These are phyloP conservation scores for Leuciscus waleckii DNA, from an alignment of 2,797 vertebrate species.

Conservation along the genomic window DNA sequence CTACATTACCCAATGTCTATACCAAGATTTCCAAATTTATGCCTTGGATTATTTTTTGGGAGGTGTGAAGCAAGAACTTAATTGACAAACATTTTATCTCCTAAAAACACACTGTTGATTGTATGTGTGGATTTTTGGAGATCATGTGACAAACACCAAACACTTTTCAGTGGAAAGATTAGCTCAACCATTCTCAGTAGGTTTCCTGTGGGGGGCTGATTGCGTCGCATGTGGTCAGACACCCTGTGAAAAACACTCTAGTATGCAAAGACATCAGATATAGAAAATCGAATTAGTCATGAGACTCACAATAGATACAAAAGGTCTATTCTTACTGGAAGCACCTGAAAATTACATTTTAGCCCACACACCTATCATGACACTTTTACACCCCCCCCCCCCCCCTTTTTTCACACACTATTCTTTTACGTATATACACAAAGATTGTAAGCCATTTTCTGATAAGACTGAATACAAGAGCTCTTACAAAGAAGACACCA, in stretches of 20 bases:
- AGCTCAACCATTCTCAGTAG: slow-evolving; percentile 1
- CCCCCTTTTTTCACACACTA: too few relatives aligned
- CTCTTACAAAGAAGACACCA: too few relatives aligned
- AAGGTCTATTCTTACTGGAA: not conserved
- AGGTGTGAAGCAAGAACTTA: not conserved
- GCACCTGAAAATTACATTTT: not conserved
- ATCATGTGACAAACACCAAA: not conserved
- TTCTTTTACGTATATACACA: too few relatives aligned
- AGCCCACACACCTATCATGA: not conserved
- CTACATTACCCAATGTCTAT: slow-evolving; percentile 44
- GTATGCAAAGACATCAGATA: not conserved
- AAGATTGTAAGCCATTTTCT: too few relatives aligned
- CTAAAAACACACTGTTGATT: not conserved
- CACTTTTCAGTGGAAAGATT: slow-evolving; percentile 8
- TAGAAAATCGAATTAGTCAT: not conserved
- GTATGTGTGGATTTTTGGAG: not conserved
- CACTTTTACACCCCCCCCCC: not conserved
- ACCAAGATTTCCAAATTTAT: slow-evolving; percentile 54
- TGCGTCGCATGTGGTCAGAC: not conserved
- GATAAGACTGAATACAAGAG: too few relatives aligned
- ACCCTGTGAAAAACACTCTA: slow-evolving; percentile 3
- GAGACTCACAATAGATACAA: not conserved
- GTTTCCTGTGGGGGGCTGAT: slow-evolving; percentile 24
- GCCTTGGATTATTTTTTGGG: slow-evolving; percentile 46
- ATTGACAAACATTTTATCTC: not conserved